Evolutionary conservation across 92 coral and sea anemone genomes (phyloP).

Genomic region (Diadumene lineata): DNA sequence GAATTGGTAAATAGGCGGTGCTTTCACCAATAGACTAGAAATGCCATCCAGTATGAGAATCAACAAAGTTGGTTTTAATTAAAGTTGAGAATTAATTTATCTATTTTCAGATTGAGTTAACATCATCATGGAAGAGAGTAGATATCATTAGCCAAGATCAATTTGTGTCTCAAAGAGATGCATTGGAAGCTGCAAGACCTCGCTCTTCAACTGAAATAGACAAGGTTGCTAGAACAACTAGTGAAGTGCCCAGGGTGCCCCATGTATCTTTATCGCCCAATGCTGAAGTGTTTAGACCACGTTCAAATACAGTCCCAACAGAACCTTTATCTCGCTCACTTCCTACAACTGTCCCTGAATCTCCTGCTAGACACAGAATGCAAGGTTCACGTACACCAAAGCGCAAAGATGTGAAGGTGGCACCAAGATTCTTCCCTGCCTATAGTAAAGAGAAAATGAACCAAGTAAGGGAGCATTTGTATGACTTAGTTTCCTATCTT

Average conservation of each 20-base stretch:
- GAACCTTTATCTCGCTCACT: constrained; percentile 85
- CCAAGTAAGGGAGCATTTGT: constrained; percentile 46
- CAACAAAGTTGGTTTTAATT: no score
- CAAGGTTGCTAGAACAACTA: constrained; percentile 37
- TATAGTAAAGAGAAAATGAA: constrained; percentile 80
- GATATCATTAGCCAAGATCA: constrained; percentile 90
- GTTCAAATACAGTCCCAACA: constrained; percentile 77
- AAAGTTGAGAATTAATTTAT: neutral
- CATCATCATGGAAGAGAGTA: constrained; percentile 96
- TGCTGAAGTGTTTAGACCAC: constrained; percentile 98
- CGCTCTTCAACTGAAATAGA: constrained; percentile 71
- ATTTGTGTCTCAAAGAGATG: constrained; percentile 82
- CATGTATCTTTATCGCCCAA: constrained; percentile 78
- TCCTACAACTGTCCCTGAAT: constrained; percentile 82
- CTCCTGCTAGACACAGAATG: constrained; percentile 49
- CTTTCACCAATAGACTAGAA: no score
- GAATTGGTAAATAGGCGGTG: no score
- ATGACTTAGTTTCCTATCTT: neutral
- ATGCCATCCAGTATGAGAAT: no score
- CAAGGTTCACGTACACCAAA: constrained; percentile 97
- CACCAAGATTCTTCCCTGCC: constrained; percentile 96
- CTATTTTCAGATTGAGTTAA: constrained; percentile 72
- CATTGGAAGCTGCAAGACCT: constrained; percentile 71
- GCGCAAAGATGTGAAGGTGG: constrained; percentile 87
- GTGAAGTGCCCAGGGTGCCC: constrained; percentile 51